A percentile compares a stretch with the other conserved stretches of the same genome.
phyloP scores from a whole-genome alignment of 2,888 invertebrate species.

The Pimpla rufipes region DNA sequence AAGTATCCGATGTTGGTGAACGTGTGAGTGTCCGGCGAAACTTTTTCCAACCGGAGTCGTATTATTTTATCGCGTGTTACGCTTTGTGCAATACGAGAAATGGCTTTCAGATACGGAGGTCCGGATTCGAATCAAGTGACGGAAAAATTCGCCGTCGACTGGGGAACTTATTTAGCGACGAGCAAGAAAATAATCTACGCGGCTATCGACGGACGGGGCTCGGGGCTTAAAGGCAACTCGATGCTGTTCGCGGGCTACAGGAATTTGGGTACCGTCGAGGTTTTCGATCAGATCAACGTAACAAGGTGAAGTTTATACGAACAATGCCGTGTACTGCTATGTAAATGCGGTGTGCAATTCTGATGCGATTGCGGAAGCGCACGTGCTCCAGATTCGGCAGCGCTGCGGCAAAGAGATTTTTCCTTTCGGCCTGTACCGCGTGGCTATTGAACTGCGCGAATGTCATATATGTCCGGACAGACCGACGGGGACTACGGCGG shows the following conservation, averaged over 20 bases:
- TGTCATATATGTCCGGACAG: slow-evolving; percentile 24
- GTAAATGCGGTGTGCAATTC: slow-evolving; percentile 1
- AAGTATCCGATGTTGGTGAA: slow-evolving; percentile 94
- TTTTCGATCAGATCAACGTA: slow-evolving; percentile 95
- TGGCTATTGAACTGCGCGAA: slow-evolving; percentile 32
- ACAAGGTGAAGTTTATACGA: slow-evolving; percentile 87
- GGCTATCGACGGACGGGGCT: slow-evolving; percentile 96
- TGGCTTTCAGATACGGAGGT: slow-evolving; percentile 92
- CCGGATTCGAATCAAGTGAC: slow-evolving; percentile 95
- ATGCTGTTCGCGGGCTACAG: slow-evolving; percentile 94
- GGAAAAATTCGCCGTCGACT: slow-evolving; percentile 93
- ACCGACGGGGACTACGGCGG: slow-evolving; percentile 56
- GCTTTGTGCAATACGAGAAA: neutral
- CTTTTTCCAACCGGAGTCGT: neutral
- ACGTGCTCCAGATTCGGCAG: slow-evolving; percentile 59
- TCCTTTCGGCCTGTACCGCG: slow-evolving; percentile 10
- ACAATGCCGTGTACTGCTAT: slow-evolving; percentile 40
- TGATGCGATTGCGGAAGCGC: slow-evolving; percentile 53
- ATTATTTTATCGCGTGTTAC: neutral
- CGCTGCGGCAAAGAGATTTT: slow-evolving; percentile 54
- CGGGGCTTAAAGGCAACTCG: slow-evolving; percentile 93
- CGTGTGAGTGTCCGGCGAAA: slow-evolving; percentile 88
- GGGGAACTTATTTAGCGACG: slow-evolving; percentile 95
- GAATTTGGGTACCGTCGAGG: slow-evolving; percentile 94
- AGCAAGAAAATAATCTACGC: slow-evolving; percentile 95